Evolutionary conservation across 2,888 invertebrate species (phyloP).

Genomic region (Epinotia demarniana): DNA sequence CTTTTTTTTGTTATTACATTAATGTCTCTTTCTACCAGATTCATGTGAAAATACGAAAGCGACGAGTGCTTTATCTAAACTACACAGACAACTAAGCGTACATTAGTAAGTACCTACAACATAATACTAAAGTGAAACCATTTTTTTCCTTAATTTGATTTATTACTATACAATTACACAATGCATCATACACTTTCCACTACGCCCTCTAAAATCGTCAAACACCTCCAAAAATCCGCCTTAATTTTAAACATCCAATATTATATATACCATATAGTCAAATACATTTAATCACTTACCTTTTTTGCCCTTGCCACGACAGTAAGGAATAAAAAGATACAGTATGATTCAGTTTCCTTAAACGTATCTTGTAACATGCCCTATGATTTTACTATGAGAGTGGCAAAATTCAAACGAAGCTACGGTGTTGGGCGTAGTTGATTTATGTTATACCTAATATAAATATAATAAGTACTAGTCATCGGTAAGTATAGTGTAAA

Average conservation of each 20-base stretch:
- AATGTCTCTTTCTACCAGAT: too few relatives aligned
- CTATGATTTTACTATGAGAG: background rate
- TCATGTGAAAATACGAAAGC: too few relatives aligned
- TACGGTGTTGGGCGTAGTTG: background rate
- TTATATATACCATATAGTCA: too few relatives aligned
- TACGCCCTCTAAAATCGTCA: background rate
- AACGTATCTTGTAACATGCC: too few relatives aligned
- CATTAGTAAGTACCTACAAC: too few relatives aligned
- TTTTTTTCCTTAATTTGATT: slow-evolving; percentile 2
- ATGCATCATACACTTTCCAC: slow-evolving; percentile 16
- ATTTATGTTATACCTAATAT: background rate
- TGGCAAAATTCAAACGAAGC: background rate
- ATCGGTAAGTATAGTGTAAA: background rate
- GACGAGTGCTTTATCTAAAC: too few relatives aligned
- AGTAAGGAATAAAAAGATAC: too few relatives aligned
- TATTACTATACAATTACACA: slow-evolving; percentile 3
- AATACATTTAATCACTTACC: too few relatives aligned
- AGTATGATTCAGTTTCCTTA: too few relatives aligned
- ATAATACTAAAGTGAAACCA: background rate
- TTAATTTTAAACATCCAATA: background rate
- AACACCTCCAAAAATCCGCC: background rate
- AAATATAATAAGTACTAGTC: background rate
- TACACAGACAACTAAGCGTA: too few relatives aligned
- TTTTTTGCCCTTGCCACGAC: too few relatives aligned
- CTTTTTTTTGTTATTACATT: too few relatives aligned